phyloP scores from a whole-genome alignment of 35 echinoderm and acorn worm genomes.

The Lytechinus pictus region DNA sequence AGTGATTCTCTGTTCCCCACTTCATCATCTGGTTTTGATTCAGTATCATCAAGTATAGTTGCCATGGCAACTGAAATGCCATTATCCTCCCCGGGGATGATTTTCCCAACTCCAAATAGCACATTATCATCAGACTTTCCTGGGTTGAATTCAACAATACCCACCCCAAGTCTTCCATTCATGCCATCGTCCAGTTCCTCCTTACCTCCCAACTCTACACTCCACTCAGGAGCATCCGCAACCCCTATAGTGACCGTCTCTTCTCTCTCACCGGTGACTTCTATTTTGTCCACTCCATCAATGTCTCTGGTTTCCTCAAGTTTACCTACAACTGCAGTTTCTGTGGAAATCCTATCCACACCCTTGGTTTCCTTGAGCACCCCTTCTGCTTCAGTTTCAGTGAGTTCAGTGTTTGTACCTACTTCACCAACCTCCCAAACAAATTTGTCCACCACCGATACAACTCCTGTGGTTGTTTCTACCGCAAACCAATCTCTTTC shows the following conservation, averaged over 20 bases:
- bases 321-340: neutral
- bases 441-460: neutral
- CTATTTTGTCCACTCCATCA: neutral
- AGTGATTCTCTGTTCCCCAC: neutral
- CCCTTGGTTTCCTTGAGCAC: neutral
- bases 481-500: neutral
- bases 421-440: neutral
- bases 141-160: neutral
- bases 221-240: neutral
- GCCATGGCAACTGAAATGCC: neutral
- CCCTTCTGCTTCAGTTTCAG: neutral
- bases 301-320: neutral
- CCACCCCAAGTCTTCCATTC: neutral
- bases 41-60: neutral
- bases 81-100: neutral
- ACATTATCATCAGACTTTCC: neutral
- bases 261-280: neutral
- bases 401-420: neutral
- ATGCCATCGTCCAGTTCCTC: neutral
- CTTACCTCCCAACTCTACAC: neutral
- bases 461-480: slow-evolving; percentile 10
- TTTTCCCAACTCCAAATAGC: neutral
- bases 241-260: neutral
- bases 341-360: neutral
- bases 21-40: neutral